Base-by-base conservation (phyloP, 2,888 invertebrate genomes). In the Lacanobia oleracea region DNA sequence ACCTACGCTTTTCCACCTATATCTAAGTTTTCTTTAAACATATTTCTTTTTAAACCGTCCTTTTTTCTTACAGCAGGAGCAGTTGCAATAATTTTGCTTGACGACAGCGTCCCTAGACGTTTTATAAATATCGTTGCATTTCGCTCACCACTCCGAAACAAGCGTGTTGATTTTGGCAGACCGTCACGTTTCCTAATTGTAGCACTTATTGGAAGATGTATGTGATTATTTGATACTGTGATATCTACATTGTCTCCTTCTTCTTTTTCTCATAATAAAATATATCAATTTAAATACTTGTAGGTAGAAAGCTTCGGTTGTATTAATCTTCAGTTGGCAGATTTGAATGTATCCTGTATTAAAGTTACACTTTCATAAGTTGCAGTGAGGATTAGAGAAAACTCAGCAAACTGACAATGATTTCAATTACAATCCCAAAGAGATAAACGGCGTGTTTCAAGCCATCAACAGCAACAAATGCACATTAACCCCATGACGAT, bases 401-500 rank as follows among this genome's bases (percentile, higher is more conserved):
- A n/a, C 10, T 27, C 10, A 50, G 7, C 12, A 75, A 43, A 0
- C 2, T 37, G 16, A 37, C 21, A 16, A 50, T 57, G 14, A 14
- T 50, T 33, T 65, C 4, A 50, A 23, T 27, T 40, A 23, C 0
- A 33, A 54, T 43, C 43, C 6, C 0, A 64, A 56, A 33, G 14
- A 43, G 23, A 21, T 6, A 2, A 23, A 57, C n/a, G 43, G 18
- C 48, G 48, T 27, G 53, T 43, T 45, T 43, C 23, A 59, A 23
- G n/a, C 51, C 33, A 61, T 48, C 64, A 51, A 62, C 16, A 69
- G 23, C 45, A 54, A 64, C 50, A 50, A 72, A 77, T 78, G 60
- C 82, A 67, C 78, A 82, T 67, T 67, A 73, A 73, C 66, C 62
- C 53, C 74, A 69, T 48, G 73, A 83, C 59, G 53, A 59, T 72